Conservation (phyloP, 2,888 invertebrate species). For the Lomographa bimaculata region DNA sequence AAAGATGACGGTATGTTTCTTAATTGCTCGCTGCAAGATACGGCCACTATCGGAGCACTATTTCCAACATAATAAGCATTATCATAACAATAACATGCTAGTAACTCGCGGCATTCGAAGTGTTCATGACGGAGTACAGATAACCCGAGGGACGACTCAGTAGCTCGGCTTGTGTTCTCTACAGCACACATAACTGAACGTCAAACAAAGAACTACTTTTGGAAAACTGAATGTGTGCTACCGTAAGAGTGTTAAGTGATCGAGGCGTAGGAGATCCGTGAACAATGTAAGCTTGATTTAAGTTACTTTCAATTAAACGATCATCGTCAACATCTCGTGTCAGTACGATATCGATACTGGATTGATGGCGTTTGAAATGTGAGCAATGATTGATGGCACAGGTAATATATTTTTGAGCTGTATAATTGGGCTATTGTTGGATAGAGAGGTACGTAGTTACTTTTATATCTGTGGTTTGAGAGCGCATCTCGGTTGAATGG, state of each 20-base stretch:
- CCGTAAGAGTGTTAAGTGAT: constrained; percentile 34
- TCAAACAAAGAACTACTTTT: too few species aligned
- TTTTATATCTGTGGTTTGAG: constrained; percentile 32
- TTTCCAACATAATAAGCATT: constrained; percentile 81
- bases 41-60: constrained; percentile 71
- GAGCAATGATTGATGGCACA: constrained; percentile 58
- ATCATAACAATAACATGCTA: constrained; percentile 80
- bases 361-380: constrained; percentile 26
- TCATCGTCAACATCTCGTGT: constrained; percentile 22
- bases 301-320: constrained; percentile 28
- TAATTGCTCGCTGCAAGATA: constrained; percentile 78
- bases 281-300: constrained; percentile 39
- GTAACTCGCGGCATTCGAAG: constrained; percentile 62
- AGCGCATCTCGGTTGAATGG: constrained; percentile 45
- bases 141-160: constrained; percentile 50
- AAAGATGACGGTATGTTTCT: constrained; percentile 64
- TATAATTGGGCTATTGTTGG: constrained; percentile 74
- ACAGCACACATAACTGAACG: constrained; percentile 24
- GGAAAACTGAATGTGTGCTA: background rate
- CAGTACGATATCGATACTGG: constrained; percentile 29
- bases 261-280: constrained; percentile 19
- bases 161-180: constrained; percentile 40
- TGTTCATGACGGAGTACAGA: constrained; percentile 54
- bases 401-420: constrained; percentile 58
- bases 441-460: too few species aligned